These are phyloP conservation scores for Harpagoxenus sublaevis DNA, from an alignment of 2,888 invertebrate genomes.

Conservation along the genomic window DNA sequence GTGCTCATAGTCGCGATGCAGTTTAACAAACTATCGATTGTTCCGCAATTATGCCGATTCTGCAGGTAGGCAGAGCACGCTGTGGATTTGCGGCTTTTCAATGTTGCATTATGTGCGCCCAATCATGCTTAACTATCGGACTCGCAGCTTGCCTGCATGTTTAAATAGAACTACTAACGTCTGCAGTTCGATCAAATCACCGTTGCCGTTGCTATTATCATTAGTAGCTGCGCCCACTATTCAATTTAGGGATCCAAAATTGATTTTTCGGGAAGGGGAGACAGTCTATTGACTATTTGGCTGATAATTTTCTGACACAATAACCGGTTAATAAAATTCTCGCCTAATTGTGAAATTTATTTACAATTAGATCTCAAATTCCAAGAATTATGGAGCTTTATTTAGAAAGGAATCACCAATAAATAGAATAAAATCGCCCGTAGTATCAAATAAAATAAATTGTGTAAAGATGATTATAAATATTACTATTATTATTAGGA, in stretches of 20 bases:
- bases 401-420: background rate
- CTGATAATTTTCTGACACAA: background rate
- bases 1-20: background rate
- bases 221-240: background rate
- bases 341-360: background rate
- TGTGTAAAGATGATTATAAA: background rate
- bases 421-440: background rate
- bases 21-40: constrained; percentile 44
- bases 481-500: background rate
- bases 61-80: background rate
- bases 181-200: constrained; percentile 40
- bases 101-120: constrained; percentile 39
- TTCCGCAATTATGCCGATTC: constrained; percentile 39
- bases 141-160: constrained; percentile 29
- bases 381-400: background rate
- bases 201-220: constrained; percentile 18
- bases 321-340: background rate
- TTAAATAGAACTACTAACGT: constrained; percentile 49
- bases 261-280: background rate
- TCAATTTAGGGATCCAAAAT: background rate
- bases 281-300: background rate
- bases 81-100: constrained; percentile 50
- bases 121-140: constrained; percentile 42
- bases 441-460: background rate
- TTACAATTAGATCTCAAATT: background rate